Conservation (phyloP, 2,888 invertebrate species). For the Luffia ferchaultella region DNA sequence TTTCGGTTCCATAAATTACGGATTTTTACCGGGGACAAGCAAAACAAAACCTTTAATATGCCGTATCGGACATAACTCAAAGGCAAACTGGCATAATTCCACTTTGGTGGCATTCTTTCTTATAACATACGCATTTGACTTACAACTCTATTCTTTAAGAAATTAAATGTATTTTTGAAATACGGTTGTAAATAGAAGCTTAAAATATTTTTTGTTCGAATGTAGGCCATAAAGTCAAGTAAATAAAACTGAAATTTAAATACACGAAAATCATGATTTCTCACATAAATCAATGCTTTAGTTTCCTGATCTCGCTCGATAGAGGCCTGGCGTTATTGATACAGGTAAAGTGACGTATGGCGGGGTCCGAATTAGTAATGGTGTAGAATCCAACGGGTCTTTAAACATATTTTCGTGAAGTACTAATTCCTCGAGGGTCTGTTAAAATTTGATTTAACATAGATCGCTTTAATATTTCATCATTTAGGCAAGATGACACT, state of each 20-base stretch:
- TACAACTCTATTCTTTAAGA: slow-evolving; percentile 3
- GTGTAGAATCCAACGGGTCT: neutral
- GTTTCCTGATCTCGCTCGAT: slow-evolving; percentile 30
- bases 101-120: slow-evolving; percentile 46
- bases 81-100: slow-evolving; percentile 52
- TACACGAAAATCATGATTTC: slow-evolving; percentile 19
- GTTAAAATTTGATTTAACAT: neutral
- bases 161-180: too few species aligned
- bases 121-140: neutral
- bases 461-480: neutral
- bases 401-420: neutral
- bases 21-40: slow-evolving; percentile 54
- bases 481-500: too few species aligned
- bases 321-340: slow-evolving; percentile 10
- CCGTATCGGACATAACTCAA: slow-evolving; percentile 61
- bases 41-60: slow-evolving; percentile 61
- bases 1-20: slow-evolving; percentile 60
- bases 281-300: slow-evolving; percentile 40
- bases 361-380: neutral
- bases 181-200: slow-evolving; percentile 1
- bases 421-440: neutral
- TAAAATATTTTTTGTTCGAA: neutral
- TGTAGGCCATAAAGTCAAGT: neutral
- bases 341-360: slow-evolving; percentile 3
- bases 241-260: neutral